A percentile compares a stretch with the other conserved stretches of the same genome.
Evolutionary conservation across 2,888 invertebrate species (phyloP).

Genomic region (Euplagia quadripunctaria): DNA sequence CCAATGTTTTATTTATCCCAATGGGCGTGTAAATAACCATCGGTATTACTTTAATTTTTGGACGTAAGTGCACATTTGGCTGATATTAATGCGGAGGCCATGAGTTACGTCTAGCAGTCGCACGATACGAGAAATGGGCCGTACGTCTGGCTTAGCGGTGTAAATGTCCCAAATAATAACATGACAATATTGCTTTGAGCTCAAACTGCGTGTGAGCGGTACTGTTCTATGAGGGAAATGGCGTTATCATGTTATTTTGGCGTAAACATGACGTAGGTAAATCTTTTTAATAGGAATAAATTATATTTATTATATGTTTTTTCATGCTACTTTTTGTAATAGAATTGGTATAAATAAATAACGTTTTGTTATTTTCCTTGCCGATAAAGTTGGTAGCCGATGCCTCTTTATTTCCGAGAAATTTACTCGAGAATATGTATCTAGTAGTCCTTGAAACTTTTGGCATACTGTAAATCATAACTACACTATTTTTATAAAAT

Average conservation of each 20-base stretch:
- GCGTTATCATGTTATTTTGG: constrained; percentile 18
- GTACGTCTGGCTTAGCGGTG: constrained; percentile 83
- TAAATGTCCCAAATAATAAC: constrained; percentile 82
- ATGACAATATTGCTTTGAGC: constrained; percentile 73
- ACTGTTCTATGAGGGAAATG: constrained; percentile 38
- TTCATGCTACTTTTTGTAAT: not conserved
- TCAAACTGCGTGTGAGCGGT: constrained; percentile 44
- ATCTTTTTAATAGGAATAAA: not conserved
- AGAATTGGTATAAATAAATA: no score
- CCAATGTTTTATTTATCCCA: constrained; percentile 9
- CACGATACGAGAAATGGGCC: constrained; percentile 79
- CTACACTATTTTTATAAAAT: no score
- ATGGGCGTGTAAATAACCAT: constrained; percentile 45
- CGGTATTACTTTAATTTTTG: constrained; percentile 66
- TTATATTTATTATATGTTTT: not conserved
- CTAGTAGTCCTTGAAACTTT: no score
- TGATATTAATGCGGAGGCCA: constrained; percentile 75
- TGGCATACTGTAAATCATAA: no score
- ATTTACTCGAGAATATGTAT: no score
- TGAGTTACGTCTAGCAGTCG: constrained; percentile 78
- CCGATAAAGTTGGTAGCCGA: no score
- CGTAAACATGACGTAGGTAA: not conserved
- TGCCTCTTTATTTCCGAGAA: no score
- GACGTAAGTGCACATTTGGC: constrained; percentile 70
- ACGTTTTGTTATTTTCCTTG: no score